These are phyloP conservation scores for Cyprinella venusta DNA, from an alignment of 2,797 vertebrate genomes.

Conservation along the genomic window DNA sequence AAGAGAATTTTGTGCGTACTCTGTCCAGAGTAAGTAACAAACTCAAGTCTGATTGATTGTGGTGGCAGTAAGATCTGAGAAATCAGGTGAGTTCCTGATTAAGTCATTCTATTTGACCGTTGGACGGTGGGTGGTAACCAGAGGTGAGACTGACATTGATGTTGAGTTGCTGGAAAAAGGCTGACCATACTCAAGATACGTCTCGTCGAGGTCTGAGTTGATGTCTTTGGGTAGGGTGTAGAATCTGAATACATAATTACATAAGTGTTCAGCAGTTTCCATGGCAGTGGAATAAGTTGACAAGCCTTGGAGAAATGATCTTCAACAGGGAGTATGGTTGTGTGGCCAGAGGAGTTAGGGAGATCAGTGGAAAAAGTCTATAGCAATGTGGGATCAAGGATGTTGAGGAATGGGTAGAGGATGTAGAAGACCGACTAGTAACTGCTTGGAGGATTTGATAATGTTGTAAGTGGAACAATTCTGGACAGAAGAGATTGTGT, in stretches of 20 bases:
- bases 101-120: not conserved
- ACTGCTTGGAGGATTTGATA: not conserved
- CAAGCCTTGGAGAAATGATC: not conserved
- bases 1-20: not conserved
- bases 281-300: no score
- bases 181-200: not conserved
- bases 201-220: not conserved
- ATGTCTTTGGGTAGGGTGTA: not conserved
- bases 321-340: not conserved
- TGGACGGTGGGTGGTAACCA: not conserved
- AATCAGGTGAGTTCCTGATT: not conserved
- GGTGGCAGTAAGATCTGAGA: not conserved
- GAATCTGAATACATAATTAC: no score
- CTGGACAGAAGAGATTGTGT: no score
- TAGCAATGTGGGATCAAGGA: not conserved
- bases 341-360: not conserved
- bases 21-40: no score
- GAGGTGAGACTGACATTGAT: no score
- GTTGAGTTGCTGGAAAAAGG: no score
- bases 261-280: no score
- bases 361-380: not conserved
- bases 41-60: not conserved
- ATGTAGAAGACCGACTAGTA: not conserved
- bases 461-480: no score
- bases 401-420: not conserved